These are phyloP conservation scores for Strix aluco DNA, from an alignment of 2,113 vertebrate genomes.

Conservation along the genomic window DNA sequence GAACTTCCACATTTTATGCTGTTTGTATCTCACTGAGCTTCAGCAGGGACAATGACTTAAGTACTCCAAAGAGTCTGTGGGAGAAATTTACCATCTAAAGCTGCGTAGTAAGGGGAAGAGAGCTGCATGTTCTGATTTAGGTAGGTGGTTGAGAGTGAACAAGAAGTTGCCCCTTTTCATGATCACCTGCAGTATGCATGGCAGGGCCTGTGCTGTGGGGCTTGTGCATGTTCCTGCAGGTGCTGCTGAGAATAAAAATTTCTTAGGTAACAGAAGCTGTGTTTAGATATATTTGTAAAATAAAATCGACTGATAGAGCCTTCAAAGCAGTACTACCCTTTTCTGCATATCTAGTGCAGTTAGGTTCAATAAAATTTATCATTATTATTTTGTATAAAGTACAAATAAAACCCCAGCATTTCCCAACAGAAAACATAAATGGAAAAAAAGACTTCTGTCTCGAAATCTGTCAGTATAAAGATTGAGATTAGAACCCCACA, in stretches of 20 bases:
- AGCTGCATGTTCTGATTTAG: not conserved
- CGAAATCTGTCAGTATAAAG: not conserved
- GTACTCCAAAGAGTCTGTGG: not conserved
- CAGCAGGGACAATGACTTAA: not conserved
- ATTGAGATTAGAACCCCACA: not conserved
- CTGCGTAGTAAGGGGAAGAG: not conserved
- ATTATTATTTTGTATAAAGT: not conserved
- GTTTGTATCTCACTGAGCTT: not conserved
- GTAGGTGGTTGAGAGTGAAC: not conserved
- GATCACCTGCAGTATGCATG: not conserved
- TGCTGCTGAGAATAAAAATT: not conserved
- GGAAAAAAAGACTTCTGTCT: not conserved
- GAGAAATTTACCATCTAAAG: not conserved
- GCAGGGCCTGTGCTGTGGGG: not conserved
- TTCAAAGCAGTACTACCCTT: not conserved
- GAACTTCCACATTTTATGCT: not conserved
- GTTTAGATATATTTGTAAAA: not conserved
- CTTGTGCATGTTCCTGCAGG: not conserved
- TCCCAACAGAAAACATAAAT: not conserved
- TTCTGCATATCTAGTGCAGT: not conserved
- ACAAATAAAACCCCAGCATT: not conserved
- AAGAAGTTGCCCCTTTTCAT: not conserved
- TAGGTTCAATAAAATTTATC: not conserved
- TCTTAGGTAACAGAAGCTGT: not conserved
- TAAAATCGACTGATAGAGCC: not conserved